A percentile compares a stretch with the other conserved stretches of the same genome.
Evolutionary conservation across 2,888 invertebrate species (phyloP).

Genomic region (Lydus trimaculatus): DNA sequence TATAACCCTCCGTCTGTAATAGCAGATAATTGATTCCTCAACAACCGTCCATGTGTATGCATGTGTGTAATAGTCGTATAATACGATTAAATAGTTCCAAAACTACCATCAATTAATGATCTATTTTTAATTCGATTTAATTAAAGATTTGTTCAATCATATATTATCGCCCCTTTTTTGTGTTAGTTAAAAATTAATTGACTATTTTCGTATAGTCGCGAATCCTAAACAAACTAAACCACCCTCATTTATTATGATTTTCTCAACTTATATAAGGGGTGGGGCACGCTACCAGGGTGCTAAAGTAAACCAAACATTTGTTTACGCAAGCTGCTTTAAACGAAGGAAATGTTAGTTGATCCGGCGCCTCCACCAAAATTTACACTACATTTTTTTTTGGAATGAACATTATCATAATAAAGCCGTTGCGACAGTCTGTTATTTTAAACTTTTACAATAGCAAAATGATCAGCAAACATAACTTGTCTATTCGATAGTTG

Average conservation of each 20-base stretch:
- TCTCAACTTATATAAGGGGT: not conserved
- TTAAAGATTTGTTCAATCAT: not conserved
- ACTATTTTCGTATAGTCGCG: not conserved
- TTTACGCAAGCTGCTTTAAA: not conserved
- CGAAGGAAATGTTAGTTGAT: not conserved
- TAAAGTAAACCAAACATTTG: not conserved
- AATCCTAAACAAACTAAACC: not conserved
- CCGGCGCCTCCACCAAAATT: slow-evolving; percentile 3
- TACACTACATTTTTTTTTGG: not conserved
- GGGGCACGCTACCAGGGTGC: not conserved
- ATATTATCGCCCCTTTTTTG: not conserved
- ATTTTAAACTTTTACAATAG: not conserved
- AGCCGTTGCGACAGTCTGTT: not conserved
- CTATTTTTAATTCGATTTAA: not conserved
- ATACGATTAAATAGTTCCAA: too few relatives aligned
- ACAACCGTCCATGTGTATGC: too few relatives aligned
- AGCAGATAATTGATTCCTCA: too few relatives aligned
- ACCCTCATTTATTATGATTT: slow-evolving; percentile 5
- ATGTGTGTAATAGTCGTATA: too few relatives aligned
- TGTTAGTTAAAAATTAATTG: not conserved
- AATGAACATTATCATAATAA: not conserved
- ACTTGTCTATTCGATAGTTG: not conserved
- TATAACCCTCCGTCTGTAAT: too few relatives aligned
- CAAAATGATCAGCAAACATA: not conserved
- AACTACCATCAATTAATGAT: slow-evolving; percentile 4